Percentiles rank a stretch among this genome's conserved stretches.
Conservation (phyloP, 2,113 vertebrate species). For the Rousettus leschenaultii region DNA sequence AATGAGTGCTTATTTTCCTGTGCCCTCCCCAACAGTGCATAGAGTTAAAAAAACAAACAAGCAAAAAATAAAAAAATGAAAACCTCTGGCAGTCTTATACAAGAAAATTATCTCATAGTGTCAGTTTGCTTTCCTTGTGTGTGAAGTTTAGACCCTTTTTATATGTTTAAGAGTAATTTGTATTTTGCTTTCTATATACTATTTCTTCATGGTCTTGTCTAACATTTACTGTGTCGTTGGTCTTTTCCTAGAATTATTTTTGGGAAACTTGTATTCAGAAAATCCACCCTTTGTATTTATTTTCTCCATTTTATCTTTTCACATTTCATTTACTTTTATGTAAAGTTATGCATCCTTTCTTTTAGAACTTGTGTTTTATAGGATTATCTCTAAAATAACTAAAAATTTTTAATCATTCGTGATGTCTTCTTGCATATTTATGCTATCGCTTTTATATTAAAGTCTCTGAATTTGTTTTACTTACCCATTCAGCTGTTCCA, state of each 20-base stretch:
- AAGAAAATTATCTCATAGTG: neutral
- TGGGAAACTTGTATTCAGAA: neutral
- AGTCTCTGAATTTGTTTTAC: neutral
- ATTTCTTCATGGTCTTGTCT: neutral
- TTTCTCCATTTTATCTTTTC: neutral
- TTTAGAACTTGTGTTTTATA: neutral
- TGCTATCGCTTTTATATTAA: constrained; percentile 3
- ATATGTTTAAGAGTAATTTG: neutral
- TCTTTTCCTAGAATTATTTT: neutral
- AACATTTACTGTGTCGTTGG: neutral
- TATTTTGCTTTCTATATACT: neutral
- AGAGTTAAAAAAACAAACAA: neutral
- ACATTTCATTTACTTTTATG: neutral
- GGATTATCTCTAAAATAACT: neutral
- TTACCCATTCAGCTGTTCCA: neutral
- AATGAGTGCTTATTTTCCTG: neutral
- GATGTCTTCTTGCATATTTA: neutral
- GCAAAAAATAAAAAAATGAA: no score
- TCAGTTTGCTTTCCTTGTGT: neutral
- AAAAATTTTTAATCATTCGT: neutral
- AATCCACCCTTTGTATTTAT: neutral
- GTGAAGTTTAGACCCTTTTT: neutral
- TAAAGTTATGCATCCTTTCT: neutral
- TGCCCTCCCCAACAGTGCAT: neutral
- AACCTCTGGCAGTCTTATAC: neutral